These are phyloP conservation scores for Calcarius lapponicus DNA, from an alignment of 2,797 vertebrate genomes.

Conservation along the genomic window DNA sequence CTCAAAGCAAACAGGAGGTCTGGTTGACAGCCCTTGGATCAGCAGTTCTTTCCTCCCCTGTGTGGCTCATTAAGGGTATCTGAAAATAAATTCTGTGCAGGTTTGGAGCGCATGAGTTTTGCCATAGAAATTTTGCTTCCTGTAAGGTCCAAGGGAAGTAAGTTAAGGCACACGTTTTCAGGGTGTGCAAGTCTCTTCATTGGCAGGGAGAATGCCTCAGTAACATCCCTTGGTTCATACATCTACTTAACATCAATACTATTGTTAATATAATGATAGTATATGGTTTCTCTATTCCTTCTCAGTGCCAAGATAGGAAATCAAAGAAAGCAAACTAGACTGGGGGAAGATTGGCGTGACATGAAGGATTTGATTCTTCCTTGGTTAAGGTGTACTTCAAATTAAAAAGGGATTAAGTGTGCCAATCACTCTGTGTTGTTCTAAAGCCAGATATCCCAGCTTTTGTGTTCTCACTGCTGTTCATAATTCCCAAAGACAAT, in stretches of 20 bases:
- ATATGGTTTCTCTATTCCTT: background rate
- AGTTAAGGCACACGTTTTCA: background rate
- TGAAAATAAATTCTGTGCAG: background rate
- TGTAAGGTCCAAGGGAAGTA: background rate
- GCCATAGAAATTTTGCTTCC: background rate
- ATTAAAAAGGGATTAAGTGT: background rate
- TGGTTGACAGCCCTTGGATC: background rate
- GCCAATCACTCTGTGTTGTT: background rate
- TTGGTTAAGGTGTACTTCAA: background rate
- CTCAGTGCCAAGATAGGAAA: background rate
- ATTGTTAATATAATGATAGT: background rate
- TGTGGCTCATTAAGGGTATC: background rate
- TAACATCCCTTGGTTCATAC: background rate
- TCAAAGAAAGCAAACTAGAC: background rate
- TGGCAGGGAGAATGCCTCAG: background rate
- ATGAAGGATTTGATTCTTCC: background rate
- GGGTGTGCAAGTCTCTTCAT: background rate
- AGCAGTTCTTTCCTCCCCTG: background rate
- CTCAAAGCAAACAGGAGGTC: background rate
- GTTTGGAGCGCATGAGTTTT: background rate
- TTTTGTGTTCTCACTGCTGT: background rate
- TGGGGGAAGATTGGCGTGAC: background rate
- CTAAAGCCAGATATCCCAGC: background rate
- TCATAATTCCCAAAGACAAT: background rate
- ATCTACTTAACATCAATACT: background rate